Evolutionary conservation across 2,888 invertebrate genomes (phyloP), one percentile per base, ranked within the genome.

Genomic region (Eilema sororculum): DNA sequence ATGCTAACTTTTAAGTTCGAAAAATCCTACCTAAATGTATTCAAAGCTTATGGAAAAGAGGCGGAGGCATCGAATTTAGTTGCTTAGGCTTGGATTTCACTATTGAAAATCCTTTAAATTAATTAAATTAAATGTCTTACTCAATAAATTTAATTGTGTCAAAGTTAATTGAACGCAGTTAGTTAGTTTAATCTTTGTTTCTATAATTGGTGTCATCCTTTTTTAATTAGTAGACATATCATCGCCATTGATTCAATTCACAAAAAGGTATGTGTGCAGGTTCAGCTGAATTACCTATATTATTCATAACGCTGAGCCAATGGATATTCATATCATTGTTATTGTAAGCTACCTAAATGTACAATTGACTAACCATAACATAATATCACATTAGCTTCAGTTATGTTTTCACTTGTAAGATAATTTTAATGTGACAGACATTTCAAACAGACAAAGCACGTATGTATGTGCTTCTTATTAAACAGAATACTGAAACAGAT

Each of bases 241-340:
- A 37, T 13, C 16, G 3, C 5, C 41, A 41, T 41, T 16, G 4
- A 13, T 46, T 46, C 20, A 46, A 46, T 46, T 20, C 20, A 52
- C 52, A 52, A 52, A n/a, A 52, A 20, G n/a, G 9, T n/a, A 46
- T 3, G 16, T 46, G n/a, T 52, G 52, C 52, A n/a, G 20, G 20
- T 20, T 52, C 52, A 52, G n/a, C n/a, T n/a, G n/a, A n/a, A 52
- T 52, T 8, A n/a, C n/a, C n/a, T n/a, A 20, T 52, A 52, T 52
- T 52, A 52, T 52, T 9, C 9, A n/a, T 20, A 52, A 52, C 52
- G 52, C n/a, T 52, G 52, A 52, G n/a, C 52, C 52, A 52, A 52
- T n/a, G 52, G n/a, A 52, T 52, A 52, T 52, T 52, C n/a, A n/a
- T 52, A n/a, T 52, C 52, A 52, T 52, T 52, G 52, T 52, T 52